Base-by-base conservation (phyloP, 2,888 invertebrate genomes). In the Leucoptera coffeella region DNA sequence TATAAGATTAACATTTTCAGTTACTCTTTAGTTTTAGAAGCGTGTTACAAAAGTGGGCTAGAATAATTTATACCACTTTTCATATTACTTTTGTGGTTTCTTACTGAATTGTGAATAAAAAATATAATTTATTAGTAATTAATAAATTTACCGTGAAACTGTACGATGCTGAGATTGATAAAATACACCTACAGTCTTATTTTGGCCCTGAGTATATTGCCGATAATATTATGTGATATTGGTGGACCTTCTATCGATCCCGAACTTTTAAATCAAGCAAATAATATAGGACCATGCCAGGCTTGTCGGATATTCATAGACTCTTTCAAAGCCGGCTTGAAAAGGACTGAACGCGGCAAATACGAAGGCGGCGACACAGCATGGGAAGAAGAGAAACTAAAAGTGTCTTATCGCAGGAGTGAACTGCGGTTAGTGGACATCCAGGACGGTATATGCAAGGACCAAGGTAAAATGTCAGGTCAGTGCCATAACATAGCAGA, bases 301-400 rank as follows among this genome's bases (percentile, higher is more conserved):
- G 78, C 85, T 0, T 91, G 91, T 48, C 82, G 75, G 46, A 48
- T 77, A 35, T 75, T 88, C 27, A 74, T 81, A 3, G 78, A 82
- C 15, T 89, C 89, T 2, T 88, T 91, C 42, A 76, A 80, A 46
- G 77, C 77, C 78, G 92, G 90, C 2, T 61, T 94, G 35, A 82
- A 85, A 33, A 75, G 76, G 37, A 94, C 93, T 0, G 69, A 82
- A n/a, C 77, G 88, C 39, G 87, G 85, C 8, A 90, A 91, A 52
- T 92, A 85, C 57, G 93, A 89, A 40, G 94, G 94, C 3, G 94
- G 94, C 1, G 93, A 94, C 50, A 80, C 91, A 0, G 90, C 88
- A 4, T 94, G 93, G 91, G 94, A 94, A 49, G 89, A 91, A 50
- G 82, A 89, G 44, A 88, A 89, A 39, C 57, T 89, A 27, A 82